Evolutionary conservation across 1,140 invertebrate species (phyloP), one percentile per base, ranked within the genome.

Genomic region (Neuroterus valhalla): DNA sequence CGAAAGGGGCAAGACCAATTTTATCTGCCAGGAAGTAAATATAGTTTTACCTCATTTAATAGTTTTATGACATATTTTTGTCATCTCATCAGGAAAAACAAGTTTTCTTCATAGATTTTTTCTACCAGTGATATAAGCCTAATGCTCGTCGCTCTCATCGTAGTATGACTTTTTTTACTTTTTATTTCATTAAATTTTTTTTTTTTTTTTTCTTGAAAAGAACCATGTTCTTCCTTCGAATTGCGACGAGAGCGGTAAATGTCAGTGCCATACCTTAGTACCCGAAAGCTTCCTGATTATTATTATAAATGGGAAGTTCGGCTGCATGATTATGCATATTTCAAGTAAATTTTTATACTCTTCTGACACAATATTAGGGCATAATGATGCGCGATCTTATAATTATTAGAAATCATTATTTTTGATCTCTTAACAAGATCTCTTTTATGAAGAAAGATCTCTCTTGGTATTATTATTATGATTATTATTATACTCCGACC

Each of bases 41-140:
- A 62, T 62, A 46, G 66, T 26, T 72, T 45, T 48, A 14, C 8
- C 5, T 48, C 26, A 21, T 15, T 23, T 26, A 17, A 31, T 67
- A 15, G 68, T 15, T 50, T 69, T 43, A 46, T 42, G 42, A 15
- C 19, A 66, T 48, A n/a, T 48, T 50, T 52, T 26, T 69, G 12
- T 38, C 31, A 26, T 26, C 26, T 26, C 52, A 11, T 68, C 52
- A 55, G 52, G 21, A 55, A 55, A 26, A 55, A 23, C 52, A 55
- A 31, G 55, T 62, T 62, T 62, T n/a, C 21, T 46, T 45, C 17
- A 43, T 21, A 14, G 55, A 26, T 52, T 43, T 19, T 68, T 68
- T 44, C 38, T 52, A 14, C 8, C 48, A 11, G 10, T 26, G 19
- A 48, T 17, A 11, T 2, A 23, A 52, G 21, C 31, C 15, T 4